Evolutionary conservation across 2,113 vertebrate species (phyloP).

Genomic region (Glaucomys volans): DNA sequence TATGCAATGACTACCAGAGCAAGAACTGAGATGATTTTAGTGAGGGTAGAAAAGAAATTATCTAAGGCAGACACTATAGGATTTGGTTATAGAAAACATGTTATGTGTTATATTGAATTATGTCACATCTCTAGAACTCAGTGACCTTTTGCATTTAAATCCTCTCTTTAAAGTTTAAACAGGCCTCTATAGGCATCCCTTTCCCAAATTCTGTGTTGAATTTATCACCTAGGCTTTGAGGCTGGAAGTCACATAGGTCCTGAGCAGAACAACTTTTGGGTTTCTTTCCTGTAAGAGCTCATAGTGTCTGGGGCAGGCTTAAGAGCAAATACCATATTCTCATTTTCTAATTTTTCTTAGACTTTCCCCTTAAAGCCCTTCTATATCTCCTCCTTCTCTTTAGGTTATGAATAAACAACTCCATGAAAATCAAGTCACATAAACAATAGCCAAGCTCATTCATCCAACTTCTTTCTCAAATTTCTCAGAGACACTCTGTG

Average conservation of each 20-base stretch:
- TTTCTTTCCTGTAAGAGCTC: neutral
- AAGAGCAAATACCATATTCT: neutral
- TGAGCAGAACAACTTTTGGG: neutral
- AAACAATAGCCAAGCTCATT: neutral
- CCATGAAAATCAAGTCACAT: neutral
- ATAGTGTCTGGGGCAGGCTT: neutral
- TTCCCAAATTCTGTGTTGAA: neutral
- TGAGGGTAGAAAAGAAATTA: neutral
- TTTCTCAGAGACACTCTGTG: neutral
- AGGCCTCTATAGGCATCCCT: neutral
- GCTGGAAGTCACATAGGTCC: neutral
- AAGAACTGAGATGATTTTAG: neutral
- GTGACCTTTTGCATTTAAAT: neutral
- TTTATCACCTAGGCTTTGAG: neutral
- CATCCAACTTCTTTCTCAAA: neutral
- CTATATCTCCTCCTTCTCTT: neutral
- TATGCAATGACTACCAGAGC: too few species aligned
- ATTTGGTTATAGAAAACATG: neutral
- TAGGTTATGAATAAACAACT: neutral
- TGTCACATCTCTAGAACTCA: neutral
- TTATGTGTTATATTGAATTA: neutral
- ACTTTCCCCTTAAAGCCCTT: neutral
- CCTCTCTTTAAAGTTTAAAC: neutral
- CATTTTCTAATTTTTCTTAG: neutral
- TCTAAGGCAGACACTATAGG: neutral